These are phyloP conservation scores for Lymantria dispar DNA, from an alignment of 2,888 invertebrate species.

Conservation along the genomic window DNA sequence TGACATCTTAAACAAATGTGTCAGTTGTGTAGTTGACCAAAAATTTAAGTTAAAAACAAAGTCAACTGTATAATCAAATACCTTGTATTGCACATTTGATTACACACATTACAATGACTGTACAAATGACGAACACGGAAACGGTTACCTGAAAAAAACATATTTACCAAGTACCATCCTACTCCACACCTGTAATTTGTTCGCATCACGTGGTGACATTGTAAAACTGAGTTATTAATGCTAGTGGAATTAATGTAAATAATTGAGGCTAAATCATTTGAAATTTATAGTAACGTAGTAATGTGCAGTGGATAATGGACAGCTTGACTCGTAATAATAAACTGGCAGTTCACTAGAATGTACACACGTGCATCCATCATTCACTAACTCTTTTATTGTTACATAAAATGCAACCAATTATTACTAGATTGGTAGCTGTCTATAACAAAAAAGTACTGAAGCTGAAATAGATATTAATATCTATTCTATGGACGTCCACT, in stretches of 20 bases:
- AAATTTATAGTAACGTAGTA: constrained; percentile 71
- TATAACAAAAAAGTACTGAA: no score
- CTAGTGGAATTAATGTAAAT: constrained; percentile 77
- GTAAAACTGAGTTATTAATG: constrained; percentile 68
- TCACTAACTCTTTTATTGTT: constrained; percentile 41
- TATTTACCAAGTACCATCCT: constrained; percentile 41
- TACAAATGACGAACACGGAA: constrained; percentile 49
- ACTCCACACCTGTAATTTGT: constrained; percentile 71
- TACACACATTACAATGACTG: constrained; percentile 28
- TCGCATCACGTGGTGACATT: constrained; percentile 68
- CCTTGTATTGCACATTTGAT: constrained; percentile 27
- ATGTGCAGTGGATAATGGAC: constrained; percentile 54
- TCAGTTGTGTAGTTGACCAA: background rate
- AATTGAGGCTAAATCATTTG: constrained; percentile 76
- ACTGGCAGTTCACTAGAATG: constrained; percentile 10
- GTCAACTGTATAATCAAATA: constrained; percentile 14
- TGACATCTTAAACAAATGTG: no score
- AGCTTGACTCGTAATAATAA: constrained; percentile 51
- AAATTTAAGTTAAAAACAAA: background rate
- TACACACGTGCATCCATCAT: constrained; percentile 9
- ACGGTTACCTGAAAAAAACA: constrained; percentile 55
- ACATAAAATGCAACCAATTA: constrained; percentile 28
- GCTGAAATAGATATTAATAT: no score
- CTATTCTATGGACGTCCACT: no score
- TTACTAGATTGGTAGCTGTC: constrained; percentile 12